These are phyloP conservation scores for Poecilia latipinna DNA, from an alignment of 2,113 vertebrate species.

Conservation along the genomic window DNA sequence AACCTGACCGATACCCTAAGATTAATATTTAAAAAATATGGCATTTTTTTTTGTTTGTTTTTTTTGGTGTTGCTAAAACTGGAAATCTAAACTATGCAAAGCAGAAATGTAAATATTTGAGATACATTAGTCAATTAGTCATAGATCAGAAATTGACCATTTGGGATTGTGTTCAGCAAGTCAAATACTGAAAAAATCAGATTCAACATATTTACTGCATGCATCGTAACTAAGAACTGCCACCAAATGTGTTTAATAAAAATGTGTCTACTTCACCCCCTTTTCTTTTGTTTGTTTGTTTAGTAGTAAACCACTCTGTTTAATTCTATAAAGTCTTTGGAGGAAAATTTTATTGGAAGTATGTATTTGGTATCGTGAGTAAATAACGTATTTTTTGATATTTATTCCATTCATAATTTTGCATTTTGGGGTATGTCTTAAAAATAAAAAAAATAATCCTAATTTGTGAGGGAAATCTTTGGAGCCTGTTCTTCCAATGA, in stretches of 20 bases:
- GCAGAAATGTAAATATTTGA: not conserved
- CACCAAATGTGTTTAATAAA: not conserved
- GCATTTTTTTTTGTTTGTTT: no score
- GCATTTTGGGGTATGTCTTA: not conserved
- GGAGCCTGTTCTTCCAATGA: not conserved
- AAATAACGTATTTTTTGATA: not conserved
- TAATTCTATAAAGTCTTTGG: no score
- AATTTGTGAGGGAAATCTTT: not conserved
- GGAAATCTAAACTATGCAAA: not conserved
- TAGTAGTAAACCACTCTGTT: not conserved
- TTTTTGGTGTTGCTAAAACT: not conserved
- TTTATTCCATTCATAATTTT: not conserved
- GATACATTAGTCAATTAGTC: not conserved
- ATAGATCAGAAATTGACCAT: not conserved
- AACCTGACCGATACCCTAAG: no score
- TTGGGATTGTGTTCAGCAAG: not conserved
- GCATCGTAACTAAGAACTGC: not conserved
- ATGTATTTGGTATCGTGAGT: not conserved
- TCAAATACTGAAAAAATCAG: not conserved
- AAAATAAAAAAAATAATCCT: not conserved
- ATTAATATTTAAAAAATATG: no score
- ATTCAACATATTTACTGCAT: not conserved
- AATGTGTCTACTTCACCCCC: fast-evolving
- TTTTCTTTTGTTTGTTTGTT: not conserved
- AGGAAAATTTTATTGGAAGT: no score